These are phyloP conservation scores for Etheostoma nigrum DNA, from an alignment of 2,797 vertebrate species.

Conservation along the genomic window DNA sequence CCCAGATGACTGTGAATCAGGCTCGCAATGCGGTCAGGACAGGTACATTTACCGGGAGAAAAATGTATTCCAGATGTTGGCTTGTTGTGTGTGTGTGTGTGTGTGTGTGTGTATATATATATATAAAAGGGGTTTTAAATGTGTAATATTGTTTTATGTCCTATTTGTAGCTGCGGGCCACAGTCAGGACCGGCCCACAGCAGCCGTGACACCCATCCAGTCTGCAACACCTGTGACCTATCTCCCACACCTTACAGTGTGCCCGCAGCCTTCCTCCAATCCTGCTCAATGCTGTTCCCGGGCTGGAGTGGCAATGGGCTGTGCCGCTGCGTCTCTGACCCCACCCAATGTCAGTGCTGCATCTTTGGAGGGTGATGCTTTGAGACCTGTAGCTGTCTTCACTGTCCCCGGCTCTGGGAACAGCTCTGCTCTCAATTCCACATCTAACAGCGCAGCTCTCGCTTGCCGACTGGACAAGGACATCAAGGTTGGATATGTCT, in stretches of 20 bases:
- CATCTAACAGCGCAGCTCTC: conserved; percentile 76
- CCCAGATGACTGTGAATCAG: conserved; percentile 98
- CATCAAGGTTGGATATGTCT: conserved; percentile 84
- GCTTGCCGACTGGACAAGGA: conserved; percentile 92
- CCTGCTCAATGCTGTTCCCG: conserved; percentile 85
- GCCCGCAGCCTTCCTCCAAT: conserved; percentile 83
- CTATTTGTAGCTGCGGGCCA: conserved; percentile 87
- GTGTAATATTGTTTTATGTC: conserved; percentile 2
- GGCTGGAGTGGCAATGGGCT: conserved; percentile 85
- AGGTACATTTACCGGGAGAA: conserved; percentile 80
- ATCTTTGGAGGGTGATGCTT: conserved; percentile 88
- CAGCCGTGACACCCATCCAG: conserved; percentile 93
- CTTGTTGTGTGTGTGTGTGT: too few relatives aligned
- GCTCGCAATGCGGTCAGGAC: conserved; percentile 94
- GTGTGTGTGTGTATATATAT: too few relatives aligned
- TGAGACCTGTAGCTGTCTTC: conserved; percentile 81
- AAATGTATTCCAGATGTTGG: background rate
- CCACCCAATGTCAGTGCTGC: conserved; percentile 85
- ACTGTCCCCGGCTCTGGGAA: conserved; percentile 77
- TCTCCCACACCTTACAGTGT: conserved; percentile 85
- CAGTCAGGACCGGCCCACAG: conserved; percentile 93
- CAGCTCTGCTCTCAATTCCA: conserved; percentile 73
- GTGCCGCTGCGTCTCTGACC: conserved; percentile 88
- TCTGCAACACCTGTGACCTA: conserved; percentile 86
- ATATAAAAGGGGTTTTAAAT: accelerated